A percentile compares a stretch with the other conserved stretches of the same genome.
Conservation (phyloP, 2,888 invertebrate species). For the Diarsia brunnea region DNA sequence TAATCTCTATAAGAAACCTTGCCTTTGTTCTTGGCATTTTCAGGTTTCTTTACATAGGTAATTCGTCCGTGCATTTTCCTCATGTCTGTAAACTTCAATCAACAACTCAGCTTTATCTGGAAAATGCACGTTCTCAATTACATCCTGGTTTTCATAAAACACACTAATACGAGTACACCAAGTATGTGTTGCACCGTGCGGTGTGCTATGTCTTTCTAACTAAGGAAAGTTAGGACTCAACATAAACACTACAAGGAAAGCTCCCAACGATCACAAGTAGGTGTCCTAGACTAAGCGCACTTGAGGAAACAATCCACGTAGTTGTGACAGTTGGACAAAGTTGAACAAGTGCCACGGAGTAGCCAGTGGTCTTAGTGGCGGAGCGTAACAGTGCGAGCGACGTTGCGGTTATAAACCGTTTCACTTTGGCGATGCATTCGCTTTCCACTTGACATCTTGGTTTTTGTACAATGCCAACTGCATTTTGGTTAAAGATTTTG, state of each 20-base stretch:
- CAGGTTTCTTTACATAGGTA: neutral
- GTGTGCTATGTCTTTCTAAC: neutral
- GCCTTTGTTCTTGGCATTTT: too few species aligned
- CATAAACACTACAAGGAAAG: conserved; percentile 1
- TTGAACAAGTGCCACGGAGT: conserved; percentile 23
- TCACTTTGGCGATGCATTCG: conserved; percentile 37
- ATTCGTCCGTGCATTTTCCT: neutral
- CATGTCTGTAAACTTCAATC: neutral
- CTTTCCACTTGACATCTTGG: conserved; percentile 35
- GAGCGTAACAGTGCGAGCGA: conserved; percentile 9
- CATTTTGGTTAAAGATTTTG: too few species aligned
- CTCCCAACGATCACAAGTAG: neutral
- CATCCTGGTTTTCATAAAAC: neutral
- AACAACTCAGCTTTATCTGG: neutral
- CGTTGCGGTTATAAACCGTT: conserved; percentile 26
- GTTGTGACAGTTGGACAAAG: conserved; percentile 36
- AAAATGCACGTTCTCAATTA: neutral
- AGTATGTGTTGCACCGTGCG: neutral
- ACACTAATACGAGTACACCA: neutral
- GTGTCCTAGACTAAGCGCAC: neutral
- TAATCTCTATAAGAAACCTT: too few species aligned
- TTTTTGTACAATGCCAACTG: conserved; percentile 9
- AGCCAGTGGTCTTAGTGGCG: conserved; percentile 10
- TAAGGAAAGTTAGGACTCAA: conserved; percentile 3
- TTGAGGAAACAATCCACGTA: conserved; percentile 30